These are phyloP conservation scores for Tamandua tetradactyla DNA, from an alignment of 2,797 vertebrate genomes.

Conservation along the genomic window DNA sequence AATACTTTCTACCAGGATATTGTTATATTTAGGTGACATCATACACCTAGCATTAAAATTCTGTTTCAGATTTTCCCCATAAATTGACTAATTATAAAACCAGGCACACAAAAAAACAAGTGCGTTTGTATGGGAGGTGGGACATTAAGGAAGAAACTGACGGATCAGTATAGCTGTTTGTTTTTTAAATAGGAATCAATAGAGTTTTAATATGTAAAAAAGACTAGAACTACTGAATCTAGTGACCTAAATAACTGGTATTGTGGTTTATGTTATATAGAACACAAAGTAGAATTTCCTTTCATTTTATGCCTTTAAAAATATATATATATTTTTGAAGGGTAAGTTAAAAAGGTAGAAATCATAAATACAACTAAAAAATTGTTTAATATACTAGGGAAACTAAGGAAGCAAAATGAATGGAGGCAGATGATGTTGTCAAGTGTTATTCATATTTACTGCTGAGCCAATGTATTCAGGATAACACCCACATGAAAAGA, in stretches of 20 bases:
- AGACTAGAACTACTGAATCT: background rate
- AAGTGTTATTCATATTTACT: conserved; percentile 34
- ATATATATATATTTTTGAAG: conserved; percentile 43
- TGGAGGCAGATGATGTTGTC: background rate
- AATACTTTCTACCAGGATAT: background rate
- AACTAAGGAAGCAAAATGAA: conserved; percentile 35
- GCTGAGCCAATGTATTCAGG: conserved; percentile 45
- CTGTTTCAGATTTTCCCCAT: background rate
- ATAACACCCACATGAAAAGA: conserved; percentile 46
- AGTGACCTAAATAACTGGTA: background rate
- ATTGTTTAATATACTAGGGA: background rate
- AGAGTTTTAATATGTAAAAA: background rate
- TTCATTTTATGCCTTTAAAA: conserved; percentile 52
- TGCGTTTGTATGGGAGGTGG: no score
- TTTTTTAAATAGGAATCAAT: background rate
- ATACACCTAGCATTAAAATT: background rate
- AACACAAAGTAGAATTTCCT: conserved; percentile 30
- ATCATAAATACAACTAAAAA: conserved; percentile 22
- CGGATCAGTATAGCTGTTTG: background rate
- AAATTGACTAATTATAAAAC: background rate
- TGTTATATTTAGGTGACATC: background rate
- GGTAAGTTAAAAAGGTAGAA: conserved; percentile 43
- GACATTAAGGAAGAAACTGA: background rate
- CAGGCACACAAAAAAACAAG: background rate
- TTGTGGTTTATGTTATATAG: background rate